These are phyloP conservation scores for Epizoanthus stellaris DNA, from an alignment of 92 coral and sea anemone species.

Conservation along the genomic window DNA sequence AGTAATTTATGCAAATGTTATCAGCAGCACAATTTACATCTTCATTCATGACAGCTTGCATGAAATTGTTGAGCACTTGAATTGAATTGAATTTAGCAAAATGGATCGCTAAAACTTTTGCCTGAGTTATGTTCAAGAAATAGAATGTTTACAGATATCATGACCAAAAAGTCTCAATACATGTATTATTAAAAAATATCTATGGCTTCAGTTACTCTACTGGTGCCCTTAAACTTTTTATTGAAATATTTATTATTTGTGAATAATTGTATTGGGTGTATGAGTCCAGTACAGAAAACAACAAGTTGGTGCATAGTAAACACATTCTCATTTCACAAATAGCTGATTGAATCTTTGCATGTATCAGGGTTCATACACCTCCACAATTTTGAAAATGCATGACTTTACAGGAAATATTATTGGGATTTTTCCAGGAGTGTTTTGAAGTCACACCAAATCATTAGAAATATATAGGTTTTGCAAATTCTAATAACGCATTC, in stretches of 20 bases:
- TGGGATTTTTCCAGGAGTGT: not conserved
- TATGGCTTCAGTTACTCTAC: not conserved
- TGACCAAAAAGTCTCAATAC: not conserved
- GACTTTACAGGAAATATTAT: not conserved
- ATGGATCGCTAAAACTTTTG: not conserved
- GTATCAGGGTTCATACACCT: not conserved
- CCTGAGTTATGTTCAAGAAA: not conserved
- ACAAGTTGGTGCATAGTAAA: too few species aligned
- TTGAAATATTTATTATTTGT: too few species aligned
- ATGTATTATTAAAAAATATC: not conserved
- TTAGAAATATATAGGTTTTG: not conserved
- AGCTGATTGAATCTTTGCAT: not conserved
- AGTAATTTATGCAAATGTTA: not conserved
- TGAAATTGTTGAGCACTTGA: not conserved
- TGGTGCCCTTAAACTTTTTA: not conserved
- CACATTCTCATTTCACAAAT: not conserved
- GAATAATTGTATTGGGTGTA: not conserved
- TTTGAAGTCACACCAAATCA: not conserved
- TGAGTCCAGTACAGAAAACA: not conserved
- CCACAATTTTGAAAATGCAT: not conserved
- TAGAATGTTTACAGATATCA: too few species aligned
- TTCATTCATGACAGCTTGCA: conserved; percentile 7
- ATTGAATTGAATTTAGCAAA: not conserved
- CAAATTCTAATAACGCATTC: not conserved
- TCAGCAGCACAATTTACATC: not conserved